phyloP scores from a whole-genome alignment of 2,888 invertebrate species.

The Leptopterna dolabrata region DNA sequence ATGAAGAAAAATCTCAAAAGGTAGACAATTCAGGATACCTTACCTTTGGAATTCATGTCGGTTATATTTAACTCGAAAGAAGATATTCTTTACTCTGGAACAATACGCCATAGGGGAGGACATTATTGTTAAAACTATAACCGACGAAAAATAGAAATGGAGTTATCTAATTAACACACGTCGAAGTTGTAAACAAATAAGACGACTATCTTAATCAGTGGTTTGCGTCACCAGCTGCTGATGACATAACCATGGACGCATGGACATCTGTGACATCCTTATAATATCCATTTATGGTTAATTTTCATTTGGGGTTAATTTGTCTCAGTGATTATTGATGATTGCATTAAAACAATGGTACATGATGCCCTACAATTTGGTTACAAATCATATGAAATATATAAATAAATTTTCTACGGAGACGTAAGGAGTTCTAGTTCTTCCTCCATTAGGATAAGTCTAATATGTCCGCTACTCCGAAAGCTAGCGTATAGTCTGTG shows the following conservation, averaged over 20 bases:
- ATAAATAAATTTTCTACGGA: no score
- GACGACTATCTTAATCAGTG: neutral
- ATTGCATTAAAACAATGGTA: no score
- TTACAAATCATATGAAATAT: no score
- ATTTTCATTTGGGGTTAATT: no score
- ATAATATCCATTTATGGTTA: no score
- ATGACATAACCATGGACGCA: neutral
- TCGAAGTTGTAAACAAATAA: slow-evolving; percentile 20
- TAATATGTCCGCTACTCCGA: no score
- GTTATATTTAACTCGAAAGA: neutral
- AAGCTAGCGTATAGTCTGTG: no score
- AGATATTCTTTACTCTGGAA: neutral
- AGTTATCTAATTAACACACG: neutral
- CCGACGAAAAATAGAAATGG: neutral
- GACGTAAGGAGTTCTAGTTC: no score
- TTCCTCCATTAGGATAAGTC: no score
- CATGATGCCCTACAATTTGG: no score
- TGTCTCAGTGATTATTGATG: no score
- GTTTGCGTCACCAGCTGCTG: slow-evolving; percentile 27
- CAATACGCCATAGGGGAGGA: slow-evolving; percentile 24
- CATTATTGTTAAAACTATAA: neutral
- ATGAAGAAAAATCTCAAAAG: neutral
- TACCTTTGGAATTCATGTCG: neutral
- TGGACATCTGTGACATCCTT: neutral
- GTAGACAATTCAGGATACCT: neutral